Evolutionary conservation across 2,888 invertebrate genomes (phyloP), one percentile per base, ranked within the genome.

Genomic region (Archips xylosteana): DNA sequence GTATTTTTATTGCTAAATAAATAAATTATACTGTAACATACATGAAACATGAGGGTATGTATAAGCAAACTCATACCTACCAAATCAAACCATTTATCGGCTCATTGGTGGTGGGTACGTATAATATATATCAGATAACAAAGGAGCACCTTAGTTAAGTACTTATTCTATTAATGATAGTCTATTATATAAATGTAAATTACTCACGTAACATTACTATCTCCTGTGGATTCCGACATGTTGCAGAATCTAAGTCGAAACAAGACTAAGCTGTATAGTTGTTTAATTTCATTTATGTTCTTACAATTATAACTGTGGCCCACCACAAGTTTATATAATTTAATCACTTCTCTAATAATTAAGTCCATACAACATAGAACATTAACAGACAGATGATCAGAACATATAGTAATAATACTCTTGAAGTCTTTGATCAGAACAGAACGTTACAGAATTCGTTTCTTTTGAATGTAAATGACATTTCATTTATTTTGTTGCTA

Each of bases 171-270:
- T 8, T 39, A 39, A 39, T 39, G 42, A 45, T 10, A 10, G 10
- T 45, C 3, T 47, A 47, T 13, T 49, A 49, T 4, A n/a, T n/a
- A 49, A n/a, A n/a, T 3, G 32, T 32, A 12, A 69, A 63, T 23
- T 15, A 75, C 79, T 79, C 64, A 79, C 79, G 65, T 62, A 61
- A 68, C 65, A 67, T 73, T 74, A 15, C 59, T 54, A 15, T 78
- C 78, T 45, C 67, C 77, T n/a, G 75, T 74, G 65, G 73, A 60
- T 57, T 77, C 79, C n/a, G 75, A 75, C 79, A 79, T 79, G 63
- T 57, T 47, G 42, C 8, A 34, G 47, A 39, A 45, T 6, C 51
- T 8, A 10, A 23, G 15, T 15, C 45, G 12, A 45, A 3, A 45
- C 42, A 45, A 10, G 12, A 12, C 54, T 15, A n/a, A n/a, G 3